These are phyloP conservation scores for Plusia festucae DNA, from an alignment of 2,888 invertebrate genomes.

Conservation along the genomic window DNA sequence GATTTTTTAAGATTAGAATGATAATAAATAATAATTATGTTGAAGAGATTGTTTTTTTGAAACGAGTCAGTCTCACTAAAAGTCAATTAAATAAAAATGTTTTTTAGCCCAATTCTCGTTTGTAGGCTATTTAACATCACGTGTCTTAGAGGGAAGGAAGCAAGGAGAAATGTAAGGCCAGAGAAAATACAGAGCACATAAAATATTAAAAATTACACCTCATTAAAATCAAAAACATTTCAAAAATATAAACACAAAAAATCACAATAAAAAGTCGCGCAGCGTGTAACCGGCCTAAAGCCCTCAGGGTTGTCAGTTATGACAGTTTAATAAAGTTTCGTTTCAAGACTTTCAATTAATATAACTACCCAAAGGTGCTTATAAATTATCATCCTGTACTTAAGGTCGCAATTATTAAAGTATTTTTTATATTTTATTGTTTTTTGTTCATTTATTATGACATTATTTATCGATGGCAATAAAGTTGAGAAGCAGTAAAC, in stretches of 20 bases:
- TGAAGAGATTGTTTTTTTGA: too few relatives aligned
- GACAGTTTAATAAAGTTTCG: conserved; percentile 48
- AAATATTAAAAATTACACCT: too few relatives aligned
- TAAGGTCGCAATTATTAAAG: conserved; percentile 41
- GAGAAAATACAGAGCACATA: too few relatives aligned
- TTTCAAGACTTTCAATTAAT: conserved; percentile 60
- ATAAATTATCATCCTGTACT: conserved; percentile 55
- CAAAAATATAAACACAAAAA: neutral
- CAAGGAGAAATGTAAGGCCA: too few relatives aligned
- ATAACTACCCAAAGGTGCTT: conserved; percentile 50
- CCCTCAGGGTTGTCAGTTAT: conserved; percentile 51
- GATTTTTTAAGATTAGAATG: too few relatives aligned
- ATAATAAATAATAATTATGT: too few relatives aligned
- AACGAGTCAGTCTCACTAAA: too few relatives aligned
- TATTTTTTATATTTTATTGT: conserved; percentile 32
- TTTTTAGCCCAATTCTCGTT: too few relatives aligned
- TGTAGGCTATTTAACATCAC: too few relatives aligned
- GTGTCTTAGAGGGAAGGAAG: too few relatives aligned
- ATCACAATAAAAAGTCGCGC: conserved; percentile 13
- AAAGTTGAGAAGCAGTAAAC: conserved; percentile 28
- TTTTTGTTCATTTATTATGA: conserved; percentile 42
- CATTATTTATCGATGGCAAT: conserved; percentile 52
- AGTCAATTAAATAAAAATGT: too few relatives aligned
- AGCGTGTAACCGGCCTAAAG: conserved; percentile 28
- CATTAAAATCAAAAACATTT: neutral